Base-by-base conservation (phyloP, 2,113 vertebrate species). In the Archocentrus centrarchus region DNA sequence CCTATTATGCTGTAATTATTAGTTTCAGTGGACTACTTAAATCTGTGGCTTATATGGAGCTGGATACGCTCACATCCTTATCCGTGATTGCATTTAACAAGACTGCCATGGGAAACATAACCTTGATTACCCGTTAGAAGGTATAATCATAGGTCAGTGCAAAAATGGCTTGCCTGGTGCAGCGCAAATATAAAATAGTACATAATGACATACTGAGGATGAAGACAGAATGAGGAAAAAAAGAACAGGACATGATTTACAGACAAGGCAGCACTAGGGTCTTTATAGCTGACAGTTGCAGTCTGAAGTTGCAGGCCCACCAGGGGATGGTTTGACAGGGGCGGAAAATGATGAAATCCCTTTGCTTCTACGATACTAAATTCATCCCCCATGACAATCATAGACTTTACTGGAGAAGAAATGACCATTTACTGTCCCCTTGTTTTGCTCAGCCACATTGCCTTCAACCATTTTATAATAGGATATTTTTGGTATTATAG, bases 381-480 rank as follows among this genome's bases (percentile, higher is more conserved):
- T 55, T 73, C 13, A 62, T 59, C 80, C 39, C 78, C 70, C 44
- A 17, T 27, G 73, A 83, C 60, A 79, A 84, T 87, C 79, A 79
- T 75, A 14, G 59, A 70, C 24, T 84, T 87, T n/a, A 44, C 39
- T 68, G 17, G 27, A 53, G 66, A 79, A 59, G 11, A 68, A 60
- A 50, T 64, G 11, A 77, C 81, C 62, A 41, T 83, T 81, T 85
- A 22, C 24, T 3, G 2, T 50, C 60, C 44, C 20, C 39, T 80
- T 76, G 41, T 88, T 87, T 82, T 62, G 24, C 77, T 62, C 41
- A 37, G 64, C 32, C 24, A 66, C 80, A 75, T 77, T 62, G 63
- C 82, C 83, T 66, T 18, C 57, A 85, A 44, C 50, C 13, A 61
- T 86, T 91, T 83, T 27, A 59, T 73, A 87, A 81, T 68, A 24